phyloP scores from a whole-genome alignment of 2,113 vertebrate genomes.

The Ciconia maguari region DNA sequence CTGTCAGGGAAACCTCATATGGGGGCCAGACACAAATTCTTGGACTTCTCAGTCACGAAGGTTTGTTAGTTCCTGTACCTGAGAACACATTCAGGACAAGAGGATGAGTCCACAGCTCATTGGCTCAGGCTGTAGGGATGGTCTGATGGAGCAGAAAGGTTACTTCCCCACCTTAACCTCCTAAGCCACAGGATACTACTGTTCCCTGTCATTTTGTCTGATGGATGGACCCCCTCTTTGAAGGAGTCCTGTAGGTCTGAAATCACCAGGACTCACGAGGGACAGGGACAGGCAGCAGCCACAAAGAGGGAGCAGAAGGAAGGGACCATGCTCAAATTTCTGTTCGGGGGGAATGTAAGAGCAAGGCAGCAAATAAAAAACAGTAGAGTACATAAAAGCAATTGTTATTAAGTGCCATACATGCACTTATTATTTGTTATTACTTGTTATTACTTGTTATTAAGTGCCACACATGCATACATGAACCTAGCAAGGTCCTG shows the following conservation, averaged over 20 bases:
- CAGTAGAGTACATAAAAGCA: background rate
- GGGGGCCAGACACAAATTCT: background rate
- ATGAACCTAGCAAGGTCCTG: background rate
- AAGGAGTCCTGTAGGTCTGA: background rate
- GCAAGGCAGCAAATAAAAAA: background rate
- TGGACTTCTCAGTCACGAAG: background rate
- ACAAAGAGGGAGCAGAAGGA: background rate
- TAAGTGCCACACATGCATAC: background rate
- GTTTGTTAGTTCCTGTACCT: background rate
- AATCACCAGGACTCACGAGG: background rate
- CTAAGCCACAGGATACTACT: background rate
- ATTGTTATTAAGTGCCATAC: background rate
- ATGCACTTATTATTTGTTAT: too few relatives aligned
- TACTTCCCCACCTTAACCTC: background rate
- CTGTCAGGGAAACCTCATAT: background rate
- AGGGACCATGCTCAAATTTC: background rate
- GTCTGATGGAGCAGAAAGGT: background rate
- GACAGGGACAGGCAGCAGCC: background rate
- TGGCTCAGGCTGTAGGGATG: background rate
- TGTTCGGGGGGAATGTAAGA: background rate
- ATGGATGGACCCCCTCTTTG: background rate
- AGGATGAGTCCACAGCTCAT: background rate
- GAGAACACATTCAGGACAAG: background rate
- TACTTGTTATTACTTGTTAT: too few relatives aligned
- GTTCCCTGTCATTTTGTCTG: background rate